A percentile compares a stretch with the other conserved stretches of the same genome.
phyloP scores from a whole-genome alignment of 2,797 vertebrate species.

The Scolopax bukidnonensis region DNA sequence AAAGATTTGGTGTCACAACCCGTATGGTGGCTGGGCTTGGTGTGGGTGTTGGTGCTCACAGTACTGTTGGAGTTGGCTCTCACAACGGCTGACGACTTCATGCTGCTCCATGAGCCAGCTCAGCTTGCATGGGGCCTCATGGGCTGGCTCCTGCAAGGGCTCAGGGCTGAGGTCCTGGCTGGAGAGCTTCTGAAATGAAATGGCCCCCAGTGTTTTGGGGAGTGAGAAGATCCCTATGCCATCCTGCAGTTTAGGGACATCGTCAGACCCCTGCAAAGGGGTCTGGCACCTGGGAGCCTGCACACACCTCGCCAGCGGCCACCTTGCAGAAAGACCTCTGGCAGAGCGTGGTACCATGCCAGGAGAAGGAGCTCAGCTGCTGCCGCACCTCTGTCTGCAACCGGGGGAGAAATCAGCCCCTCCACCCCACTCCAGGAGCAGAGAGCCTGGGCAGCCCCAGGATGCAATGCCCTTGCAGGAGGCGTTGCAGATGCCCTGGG shows the following conservation, averaged over 20 bases:
- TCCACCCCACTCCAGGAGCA: neutral
- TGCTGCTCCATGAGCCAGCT: conserved; percentile 26
- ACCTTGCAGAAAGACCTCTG: conserved; percentile 6
- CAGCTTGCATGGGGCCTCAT: neutral
- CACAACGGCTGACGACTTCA: neutral
- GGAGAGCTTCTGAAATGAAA: neutral
- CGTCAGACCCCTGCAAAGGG: neutral
- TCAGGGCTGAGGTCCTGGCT: neutral
- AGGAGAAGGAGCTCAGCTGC: neutral
- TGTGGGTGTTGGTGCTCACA: neutral
- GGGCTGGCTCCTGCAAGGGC: neutral
- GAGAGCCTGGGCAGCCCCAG: neutral
- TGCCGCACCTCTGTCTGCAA: neutral
- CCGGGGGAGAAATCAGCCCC: neutral
- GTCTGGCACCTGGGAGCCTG: neutral
- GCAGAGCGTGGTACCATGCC: neutral
- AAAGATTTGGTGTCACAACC: neutral
- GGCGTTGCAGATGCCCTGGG: neutral
- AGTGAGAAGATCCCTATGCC: neutral
- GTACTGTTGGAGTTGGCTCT: conserved; percentile 13
- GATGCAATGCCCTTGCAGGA: neutral
- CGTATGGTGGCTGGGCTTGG: neutral
- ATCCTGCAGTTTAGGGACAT: rapidly evolving
- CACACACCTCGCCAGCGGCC: neutral
- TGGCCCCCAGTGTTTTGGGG: neutral